phyloP scores from a whole-genome alignment of 2,797 vertebrate genomes.

The Neoniphon sammara region DNA sequence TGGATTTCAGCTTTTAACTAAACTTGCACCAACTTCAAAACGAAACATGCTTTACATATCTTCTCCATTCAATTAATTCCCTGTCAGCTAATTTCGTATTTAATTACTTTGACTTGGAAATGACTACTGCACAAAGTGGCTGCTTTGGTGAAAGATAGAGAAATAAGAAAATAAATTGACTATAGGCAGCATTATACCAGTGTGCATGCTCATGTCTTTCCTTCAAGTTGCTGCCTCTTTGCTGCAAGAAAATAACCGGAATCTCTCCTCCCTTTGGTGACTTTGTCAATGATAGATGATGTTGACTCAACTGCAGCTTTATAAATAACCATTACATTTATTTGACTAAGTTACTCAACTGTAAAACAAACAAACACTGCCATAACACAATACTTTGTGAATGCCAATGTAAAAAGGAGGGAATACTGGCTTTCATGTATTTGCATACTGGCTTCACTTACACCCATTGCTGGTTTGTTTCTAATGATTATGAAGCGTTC shows the following conservation, averaged over 20 bases:
- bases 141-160: too few relatives aligned
- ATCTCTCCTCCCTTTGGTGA: neutral
- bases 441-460: neutral
- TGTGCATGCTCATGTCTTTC: too few relatives aligned
- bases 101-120: neutral
- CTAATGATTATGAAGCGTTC: neutral
- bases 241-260: neutral
- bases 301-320: neutral
- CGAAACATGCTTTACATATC: too few relatives aligned
- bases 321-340: neutral
- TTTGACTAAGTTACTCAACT: neutral
- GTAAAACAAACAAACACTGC: too few relatives aligned
- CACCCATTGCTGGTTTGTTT: neutral
- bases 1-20: too few relatives aligned
- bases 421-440: neutral
- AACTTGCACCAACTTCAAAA: too few relatives aligned
- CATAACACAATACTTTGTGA: neutral
- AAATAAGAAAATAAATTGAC: too few relatives aligned
- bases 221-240: too few relatives aligned
- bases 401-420: neutral
- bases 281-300: neutral
- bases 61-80: neutral
- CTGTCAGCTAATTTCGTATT: neutral
- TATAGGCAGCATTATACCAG: too few relatives aligned
- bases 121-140: neutral